Percentiles rank a stretch among this genome's conserved stretches.
These are phyloP conservation scores for Pao palembangensis DNA, from an alignment of 2,113 vertebrate genomes.

Conservation along the genomic window DNA sequence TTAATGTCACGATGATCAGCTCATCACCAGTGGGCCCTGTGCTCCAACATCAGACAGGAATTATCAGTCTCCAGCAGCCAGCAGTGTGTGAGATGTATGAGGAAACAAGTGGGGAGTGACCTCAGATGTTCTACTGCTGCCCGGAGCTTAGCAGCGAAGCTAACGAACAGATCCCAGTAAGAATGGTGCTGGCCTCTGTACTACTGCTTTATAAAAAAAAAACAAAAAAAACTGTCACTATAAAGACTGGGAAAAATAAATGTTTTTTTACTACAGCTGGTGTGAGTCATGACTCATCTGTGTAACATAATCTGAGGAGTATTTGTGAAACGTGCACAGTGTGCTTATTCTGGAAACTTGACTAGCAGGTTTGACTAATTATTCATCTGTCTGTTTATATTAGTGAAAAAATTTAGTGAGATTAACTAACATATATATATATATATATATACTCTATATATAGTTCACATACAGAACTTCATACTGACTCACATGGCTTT, in stretches of 20 bases:
- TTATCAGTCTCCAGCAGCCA: slow-evolving; percentile 29
- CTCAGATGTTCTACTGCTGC: slow-evolving; percentile 46
- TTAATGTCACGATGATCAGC: slow-evolving; percentile 43
- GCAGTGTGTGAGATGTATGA: slow-evolving; percentile 18
- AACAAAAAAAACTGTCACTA: slow-evolving; percentile 58
- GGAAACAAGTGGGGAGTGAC: slow-evolving; percentile 49
- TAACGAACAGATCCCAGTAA: slow-evolving; percentile 31
- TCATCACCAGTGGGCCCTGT: slow-evolving; percentile 33
- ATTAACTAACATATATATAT: slow-evolving; percentile 15
- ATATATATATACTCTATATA: slow-evolving; percentile 13
- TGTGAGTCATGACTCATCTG: slow-evolving; percentile 8
- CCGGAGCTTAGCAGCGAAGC: slow-evolving; percentile 27
- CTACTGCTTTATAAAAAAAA: slow-evolving; percentile 70
- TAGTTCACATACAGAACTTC: neutral
- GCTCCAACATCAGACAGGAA: slow-evolving; percentile 51
- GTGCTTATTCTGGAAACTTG: slow-evolving; percentile 41
- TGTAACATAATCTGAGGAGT: slow-evolving; percentile 2
- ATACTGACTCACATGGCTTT: slow-evolving; percentile 3
- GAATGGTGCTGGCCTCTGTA: slow-evolving; percentile 51
- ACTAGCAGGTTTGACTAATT: slow-evolving; percentile 11
- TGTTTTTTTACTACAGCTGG: slow-evolving; percentile 44
- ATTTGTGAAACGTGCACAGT: slow-evolving; percentile 23
- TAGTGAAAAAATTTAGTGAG: slow-evolving; percentile 23
- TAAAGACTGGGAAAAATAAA: slow-evolving; percentile 61
- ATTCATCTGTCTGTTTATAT: slow-evolving; percentile 15